Evolutionary conservation across 2,113 vertebrate species (phyloP).

Genomic region (Otolemur garnettii): DNA sequence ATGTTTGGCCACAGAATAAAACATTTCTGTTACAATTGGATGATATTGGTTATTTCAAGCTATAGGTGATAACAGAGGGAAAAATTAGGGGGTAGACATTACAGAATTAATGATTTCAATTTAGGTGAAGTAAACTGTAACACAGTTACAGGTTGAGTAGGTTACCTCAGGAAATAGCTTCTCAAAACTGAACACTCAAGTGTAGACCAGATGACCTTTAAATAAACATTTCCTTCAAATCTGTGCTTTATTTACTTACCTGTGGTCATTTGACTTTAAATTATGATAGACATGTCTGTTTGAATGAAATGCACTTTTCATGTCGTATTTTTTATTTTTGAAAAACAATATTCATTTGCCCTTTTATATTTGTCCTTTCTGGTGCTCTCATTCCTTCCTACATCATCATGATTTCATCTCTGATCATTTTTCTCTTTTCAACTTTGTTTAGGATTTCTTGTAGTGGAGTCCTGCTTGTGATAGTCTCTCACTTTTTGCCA

Average conservation of each 20-base stretch:
- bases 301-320: neutral
- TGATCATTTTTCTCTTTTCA: neutral
- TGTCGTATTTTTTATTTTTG: neutral
- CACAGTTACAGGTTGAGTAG: neutral
- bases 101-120: neutral
- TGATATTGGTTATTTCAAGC: neutral
- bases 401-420: neutral
- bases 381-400: neutral
- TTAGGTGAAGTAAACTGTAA: neutral
- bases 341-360: neutral
- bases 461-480: neutral
- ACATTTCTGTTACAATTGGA: neutral
- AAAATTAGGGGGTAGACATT: constrained; percentile 43
- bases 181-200: neutral
- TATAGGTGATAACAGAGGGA: neutral
- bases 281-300: neutral
- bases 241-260: neutral
- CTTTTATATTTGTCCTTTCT: neutral
- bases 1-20: constrained; percentile 30
- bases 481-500: neutral
- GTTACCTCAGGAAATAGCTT: constrained; percentile 8
- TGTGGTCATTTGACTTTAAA: neutral
- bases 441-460: neutral
- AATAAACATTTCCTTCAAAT: neutral
- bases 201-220: neutral